Percentiles rank a stretch among this genome's conserved stretches.
These are phyloP conservation scores for Lepidochrysops patricia DNA, from an alignment of 2,888 invertebrate genomes.

Conservation along the genomic window DNA sequence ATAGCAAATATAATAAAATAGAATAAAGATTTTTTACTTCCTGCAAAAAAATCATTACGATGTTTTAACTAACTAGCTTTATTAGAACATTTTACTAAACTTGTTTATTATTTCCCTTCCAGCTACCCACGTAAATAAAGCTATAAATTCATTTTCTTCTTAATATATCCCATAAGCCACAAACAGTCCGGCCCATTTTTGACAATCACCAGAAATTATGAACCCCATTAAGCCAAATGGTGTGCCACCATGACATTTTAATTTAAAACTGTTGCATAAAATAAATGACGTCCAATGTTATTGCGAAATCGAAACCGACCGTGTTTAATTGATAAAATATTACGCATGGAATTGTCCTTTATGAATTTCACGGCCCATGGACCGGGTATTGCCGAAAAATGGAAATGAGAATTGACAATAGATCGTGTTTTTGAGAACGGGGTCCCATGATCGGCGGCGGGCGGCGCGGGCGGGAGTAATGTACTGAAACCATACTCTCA, in stretches of 20 bases:
- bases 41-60: no score
- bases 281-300: constrained; percentile 50
- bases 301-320: constrained; percentile 56
- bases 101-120: neutral
- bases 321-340: constrained; percentile 67
- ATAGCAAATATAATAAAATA: no score
- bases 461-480: constrained; percentile 42
- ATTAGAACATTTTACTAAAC: no score
- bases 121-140: neutral
- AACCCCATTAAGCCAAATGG: constrained; percentile 16
- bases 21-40: no score
- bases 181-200: neutral
- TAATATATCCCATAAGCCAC: neutral
- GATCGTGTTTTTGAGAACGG: constrained; percentile 44
- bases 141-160: neutral
- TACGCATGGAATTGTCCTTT: constrained; percentile 50
- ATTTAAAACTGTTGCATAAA: constrained; percentile 43
- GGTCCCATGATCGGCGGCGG: constrained; percentile 27
- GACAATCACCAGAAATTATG: neutral
- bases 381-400: constrained; percentile 57
- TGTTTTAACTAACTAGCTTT: no score
- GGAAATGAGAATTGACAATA: constrained; percentile 63
- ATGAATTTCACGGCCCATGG: constrained; percentile 63
- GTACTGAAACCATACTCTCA: constrained; percentile 47
- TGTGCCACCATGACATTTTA: constrained; percentile 40